Conservation (phyloP, 1,140 invertebrate genomes). For the Apis cerana region DNA sequence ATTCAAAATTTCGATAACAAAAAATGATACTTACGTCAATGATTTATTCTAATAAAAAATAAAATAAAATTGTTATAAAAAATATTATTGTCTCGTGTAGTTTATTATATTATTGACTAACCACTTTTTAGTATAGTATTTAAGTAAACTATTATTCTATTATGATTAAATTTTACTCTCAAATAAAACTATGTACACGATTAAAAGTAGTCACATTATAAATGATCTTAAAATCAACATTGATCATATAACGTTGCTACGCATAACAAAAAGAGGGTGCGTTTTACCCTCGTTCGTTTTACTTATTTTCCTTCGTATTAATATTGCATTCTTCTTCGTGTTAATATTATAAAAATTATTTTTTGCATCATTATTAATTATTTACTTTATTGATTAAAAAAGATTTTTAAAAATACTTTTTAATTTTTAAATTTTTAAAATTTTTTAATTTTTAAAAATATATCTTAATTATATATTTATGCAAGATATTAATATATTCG, state of each 20-base stretch:
- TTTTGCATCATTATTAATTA: too few species aligned
- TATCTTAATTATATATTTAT: too few species aligned
- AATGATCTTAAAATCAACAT: background rate
- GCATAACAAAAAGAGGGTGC: background rate
- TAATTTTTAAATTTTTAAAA: too few species aligned
- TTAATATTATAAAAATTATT: too few species aligned
- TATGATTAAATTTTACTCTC: too few species aligned
- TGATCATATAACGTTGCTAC: constrained; percentile 13
- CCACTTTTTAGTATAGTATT: background rate
- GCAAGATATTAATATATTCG: too few species aligned
- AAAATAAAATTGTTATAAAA: too few species aligned
- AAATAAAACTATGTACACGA: background rate
- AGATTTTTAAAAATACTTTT: too few species aligned
- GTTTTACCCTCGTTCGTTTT: background rate
- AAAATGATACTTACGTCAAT: background rate
- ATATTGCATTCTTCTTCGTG: too few species aligned
- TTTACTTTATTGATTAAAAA: too few species aligned
- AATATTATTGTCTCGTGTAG: background rate
- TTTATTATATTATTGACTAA: background rate
- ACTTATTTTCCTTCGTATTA: too few species aligned
- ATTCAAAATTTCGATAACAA: background rate
- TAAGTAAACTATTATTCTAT: background rate
- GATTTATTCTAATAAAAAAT: background rate
- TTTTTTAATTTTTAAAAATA: too few species aligned
- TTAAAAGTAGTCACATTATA: background rate